Conservation (phyloP, 2,888 invertebrate genomes). For the Venustoraphidia nigricollis region DNA sequence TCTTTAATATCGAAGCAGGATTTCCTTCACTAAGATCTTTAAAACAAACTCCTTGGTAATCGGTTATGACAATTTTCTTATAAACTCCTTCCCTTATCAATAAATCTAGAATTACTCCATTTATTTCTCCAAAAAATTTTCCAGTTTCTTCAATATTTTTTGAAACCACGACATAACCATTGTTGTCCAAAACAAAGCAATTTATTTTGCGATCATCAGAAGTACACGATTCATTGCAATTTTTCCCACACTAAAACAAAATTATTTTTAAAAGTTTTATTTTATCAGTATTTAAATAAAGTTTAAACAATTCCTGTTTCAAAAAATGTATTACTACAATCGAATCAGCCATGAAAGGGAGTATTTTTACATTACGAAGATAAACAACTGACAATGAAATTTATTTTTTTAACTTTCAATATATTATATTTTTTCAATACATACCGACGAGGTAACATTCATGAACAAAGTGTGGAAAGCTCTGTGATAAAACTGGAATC, state of each 20-base stretch:
- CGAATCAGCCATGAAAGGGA: too few species aligned
- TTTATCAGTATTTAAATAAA: background rate
- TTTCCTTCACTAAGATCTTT: conserved; percentile 45
- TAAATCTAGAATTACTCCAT: conserved; percentile 51
- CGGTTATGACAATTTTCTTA: conserved; percentile 57
- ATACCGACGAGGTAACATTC: conserved; percentile 61
- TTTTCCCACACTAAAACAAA: conserved; percentile 22
- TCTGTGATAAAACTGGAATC: conserved; percentile 69
- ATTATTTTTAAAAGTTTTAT: conserved; percentile 16
- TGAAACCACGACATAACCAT: conserved; percentile 74
- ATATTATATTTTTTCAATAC: conserved; percentile 15
- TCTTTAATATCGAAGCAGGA: conserved; percentile 21
- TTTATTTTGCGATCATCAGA: conserved; percentile 42
- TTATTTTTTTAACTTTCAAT: background rate
- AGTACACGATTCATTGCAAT: conserved; percentile 40
- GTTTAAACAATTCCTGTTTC: too few species aligned
- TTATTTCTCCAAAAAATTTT: conserved; percentile 71
- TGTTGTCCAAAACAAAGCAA: conserved; percentile 78
- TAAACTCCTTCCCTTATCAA: conserved; percentile 62
- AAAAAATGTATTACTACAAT: too few species aligned
- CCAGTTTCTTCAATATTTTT: conserved; percentile 60
- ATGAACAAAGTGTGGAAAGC: conserved; percentile 61
- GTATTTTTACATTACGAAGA: too few species aligned
- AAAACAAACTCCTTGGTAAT: conserved; percentile 84
- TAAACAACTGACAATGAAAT: background rate